Evolutionary conservation across 2,797 vertebrate genomes (phyloP).

Genomic region (Siniperca scherzeri): DNA sequence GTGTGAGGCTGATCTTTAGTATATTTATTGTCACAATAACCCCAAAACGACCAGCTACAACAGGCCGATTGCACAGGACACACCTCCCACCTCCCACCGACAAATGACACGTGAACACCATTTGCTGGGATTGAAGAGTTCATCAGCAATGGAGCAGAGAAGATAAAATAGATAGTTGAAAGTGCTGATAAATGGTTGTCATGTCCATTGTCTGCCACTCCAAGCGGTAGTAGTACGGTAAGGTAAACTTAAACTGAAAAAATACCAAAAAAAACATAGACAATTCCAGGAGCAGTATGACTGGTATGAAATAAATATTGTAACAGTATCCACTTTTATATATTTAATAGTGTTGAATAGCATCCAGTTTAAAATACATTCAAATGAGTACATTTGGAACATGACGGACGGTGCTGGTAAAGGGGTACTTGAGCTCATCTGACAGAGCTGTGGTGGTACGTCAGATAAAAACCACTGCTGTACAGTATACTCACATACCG

Average conservation of each 20-base stretch:
- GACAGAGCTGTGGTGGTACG: background rate
- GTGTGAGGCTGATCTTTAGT: background rate
- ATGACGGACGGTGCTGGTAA: background rate
- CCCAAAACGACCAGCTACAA: background rate
- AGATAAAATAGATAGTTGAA: background rate
- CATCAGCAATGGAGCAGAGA: too few species aligned
- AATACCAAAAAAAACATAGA: background rate
- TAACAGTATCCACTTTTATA: background rate
- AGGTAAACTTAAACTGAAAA: background rate
- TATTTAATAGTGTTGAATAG: background rate
- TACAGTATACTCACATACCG: conserved; percentile 16
- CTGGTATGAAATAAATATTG: background rate
- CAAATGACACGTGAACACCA: background rate
- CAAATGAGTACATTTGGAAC: background rate
- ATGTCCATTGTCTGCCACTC: background rate
- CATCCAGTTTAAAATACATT: conserved; percentile 3
- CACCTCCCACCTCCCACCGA: background rate
- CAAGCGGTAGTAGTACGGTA: too few species aligned
- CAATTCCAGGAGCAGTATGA: too few species aligned
- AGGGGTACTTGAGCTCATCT: background rate
- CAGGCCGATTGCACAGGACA: background rate
- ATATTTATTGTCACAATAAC: background rate
- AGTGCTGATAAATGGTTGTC: background rate
- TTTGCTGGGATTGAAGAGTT: background rate
- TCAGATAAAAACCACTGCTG: background rate